Conservation (phyloP, 2,797 vertebrate species). For the Alcedo atthis region DNA sequence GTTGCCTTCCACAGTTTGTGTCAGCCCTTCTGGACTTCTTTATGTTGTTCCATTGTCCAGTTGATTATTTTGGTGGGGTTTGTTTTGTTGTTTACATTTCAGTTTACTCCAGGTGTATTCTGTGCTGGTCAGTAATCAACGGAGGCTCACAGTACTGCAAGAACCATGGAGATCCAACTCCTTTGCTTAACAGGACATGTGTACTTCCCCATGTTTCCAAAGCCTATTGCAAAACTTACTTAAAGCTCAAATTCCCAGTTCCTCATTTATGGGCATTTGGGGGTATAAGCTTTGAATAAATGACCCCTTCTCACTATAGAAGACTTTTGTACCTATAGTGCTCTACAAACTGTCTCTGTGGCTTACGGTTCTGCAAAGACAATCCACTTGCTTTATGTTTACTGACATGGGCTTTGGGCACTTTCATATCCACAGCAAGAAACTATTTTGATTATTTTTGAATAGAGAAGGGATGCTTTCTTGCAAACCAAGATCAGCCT, state of each 20-base stretch:
- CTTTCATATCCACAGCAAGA: neutral
- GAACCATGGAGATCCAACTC: neutral
- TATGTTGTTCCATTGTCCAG: neutral
- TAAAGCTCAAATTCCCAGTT: neutral
- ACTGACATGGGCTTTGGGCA: neutral
- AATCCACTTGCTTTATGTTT: neutral
- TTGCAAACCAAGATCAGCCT: neutral
- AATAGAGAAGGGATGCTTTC: neutral
- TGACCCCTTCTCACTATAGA: neutral
- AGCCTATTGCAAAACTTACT: neutral
- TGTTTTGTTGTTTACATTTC: neutral
- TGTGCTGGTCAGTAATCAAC: neutral
- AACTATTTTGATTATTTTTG: neutral
- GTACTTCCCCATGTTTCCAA: neutral
- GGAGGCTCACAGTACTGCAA: rapidly evolving
- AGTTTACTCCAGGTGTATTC: neutral
- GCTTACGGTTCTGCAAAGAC: neutral
- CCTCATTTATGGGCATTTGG: neutral
- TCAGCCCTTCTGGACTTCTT: neutral
- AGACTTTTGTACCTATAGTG: neutral
- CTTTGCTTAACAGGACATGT: neutral
- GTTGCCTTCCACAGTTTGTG: neutral
- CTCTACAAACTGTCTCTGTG: neutral
- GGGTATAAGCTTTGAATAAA: neutral
- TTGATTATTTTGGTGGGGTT: neutral